Evolutionary conservation across 2,797 vertebrate genomes (phyloP), one percentile per base, ranked within the genome.

Genomic region (Gila robusta): DNA sequence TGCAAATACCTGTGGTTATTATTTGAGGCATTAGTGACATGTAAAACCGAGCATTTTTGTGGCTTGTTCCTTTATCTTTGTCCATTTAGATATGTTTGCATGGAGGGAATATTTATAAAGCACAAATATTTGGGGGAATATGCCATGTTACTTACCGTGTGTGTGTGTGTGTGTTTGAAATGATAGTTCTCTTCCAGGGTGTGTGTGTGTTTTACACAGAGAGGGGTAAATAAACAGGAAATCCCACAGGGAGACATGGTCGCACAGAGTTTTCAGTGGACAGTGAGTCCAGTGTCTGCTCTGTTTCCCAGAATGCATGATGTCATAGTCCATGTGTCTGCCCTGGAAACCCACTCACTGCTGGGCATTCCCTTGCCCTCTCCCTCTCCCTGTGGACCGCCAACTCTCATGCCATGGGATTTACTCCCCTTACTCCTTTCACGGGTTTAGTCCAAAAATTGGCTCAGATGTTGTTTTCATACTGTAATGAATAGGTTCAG

Each of bases 171-270:
- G 28, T 37, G 16, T 62, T 49, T 41, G 49, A 69, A 84, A 26
- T 52, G 28, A 17, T 62, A 44, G 26, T 72, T 81, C 41, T 74
- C 56, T 80, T 54, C 32, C 84, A 86, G 77, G 69, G 78, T 74
- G 69, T 86, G 52, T 81, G 67, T 81, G 67, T 86, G 26, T 80
- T 73, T 80, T 81, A 67, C 78, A 54, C 84, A 74, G 56, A 85
- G 28, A 81, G 84, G 78, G 69, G 77, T 73, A 85, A 85, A 85
- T 85, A 85, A 85, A 80, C 77, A 85, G 77, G 77, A 85, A 80
- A 73, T 85, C 77, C 54, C 67, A 72, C 19, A 44, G 66, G 66
- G 76, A 72, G 37, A 72, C 37, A 70, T 19, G 9, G 72, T 32
- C 23, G 2, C 17, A 73, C 37, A 72, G 70, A 54, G 47, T 71